phyloP scores from a whole-genome alignment of 2,888 invertebrate species.

The Crocallis elinguaria region DNA sequence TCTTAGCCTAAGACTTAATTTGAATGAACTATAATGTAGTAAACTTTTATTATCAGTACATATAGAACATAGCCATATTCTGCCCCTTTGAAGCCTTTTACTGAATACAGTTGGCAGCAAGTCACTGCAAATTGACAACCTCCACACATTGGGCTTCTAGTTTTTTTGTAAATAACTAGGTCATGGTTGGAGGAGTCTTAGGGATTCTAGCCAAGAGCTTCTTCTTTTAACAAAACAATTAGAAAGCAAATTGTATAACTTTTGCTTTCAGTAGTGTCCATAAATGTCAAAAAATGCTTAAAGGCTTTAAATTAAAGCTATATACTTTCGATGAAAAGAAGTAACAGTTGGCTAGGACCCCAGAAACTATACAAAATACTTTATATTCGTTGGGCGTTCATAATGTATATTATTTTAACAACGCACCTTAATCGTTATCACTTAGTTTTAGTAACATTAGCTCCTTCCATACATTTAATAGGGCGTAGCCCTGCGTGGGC shows the following conservation, averaged over 20 bases:
- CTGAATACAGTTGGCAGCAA: too few relatives aligned
- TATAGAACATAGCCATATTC: too few relatives aligned
- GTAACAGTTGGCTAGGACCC: neutral
- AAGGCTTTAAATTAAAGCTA: too few relatives aligned
- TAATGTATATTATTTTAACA: neutral
- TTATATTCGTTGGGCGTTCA: neutral
- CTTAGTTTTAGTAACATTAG: neutral
- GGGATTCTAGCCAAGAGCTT: neutral
- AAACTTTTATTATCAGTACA: too few relatives aligned
- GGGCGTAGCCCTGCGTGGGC: too few relatives aligned
- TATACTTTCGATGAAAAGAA: neutral
- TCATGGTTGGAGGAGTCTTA: neutral
- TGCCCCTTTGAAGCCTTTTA: too few relatives aligned
- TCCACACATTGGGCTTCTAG: neutral
- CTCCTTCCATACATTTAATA: neutral
- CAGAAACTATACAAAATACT: neutral
- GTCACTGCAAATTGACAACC: neutral
- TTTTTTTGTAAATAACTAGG: neutral
- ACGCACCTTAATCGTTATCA: neutral
- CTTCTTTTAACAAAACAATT: neutral
- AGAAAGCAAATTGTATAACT: neutral
- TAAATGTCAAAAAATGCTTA: too few relatives aligned
- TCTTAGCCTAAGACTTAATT: too few relatives aligned
- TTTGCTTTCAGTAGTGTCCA: neutral
- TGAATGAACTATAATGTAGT: too few relatives aligned